Evolutionary conservation across 2,113 vertebrate species (phyloP).

Genomic region (Glareola pratincola): DNA sequence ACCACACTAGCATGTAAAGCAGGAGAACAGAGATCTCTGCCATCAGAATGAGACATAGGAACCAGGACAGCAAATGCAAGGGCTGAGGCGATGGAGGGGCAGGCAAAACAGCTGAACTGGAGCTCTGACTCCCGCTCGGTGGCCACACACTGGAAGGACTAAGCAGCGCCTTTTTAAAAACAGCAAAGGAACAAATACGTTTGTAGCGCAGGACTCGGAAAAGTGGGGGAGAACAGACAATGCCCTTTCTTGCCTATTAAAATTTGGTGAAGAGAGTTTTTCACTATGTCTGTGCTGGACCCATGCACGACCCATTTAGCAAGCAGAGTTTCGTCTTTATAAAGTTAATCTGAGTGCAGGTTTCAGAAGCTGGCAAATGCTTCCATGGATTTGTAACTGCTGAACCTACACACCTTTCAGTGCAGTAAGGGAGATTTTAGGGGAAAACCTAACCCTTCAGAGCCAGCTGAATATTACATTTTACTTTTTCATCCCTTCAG

Average conservation of each 20-base stretch:
- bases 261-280: not conserved
- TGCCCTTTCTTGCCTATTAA: not conserved
- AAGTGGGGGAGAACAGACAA: not conserved
- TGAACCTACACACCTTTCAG: not conserved
- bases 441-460: not conserved
- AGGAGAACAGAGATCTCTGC: not conserved
- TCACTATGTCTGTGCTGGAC: not conserved
- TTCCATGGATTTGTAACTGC: not conserved
- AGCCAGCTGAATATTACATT: not conserved
- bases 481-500: not conserved
- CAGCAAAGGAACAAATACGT: not conserved
- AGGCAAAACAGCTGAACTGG: not conserved
- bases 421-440: not conserved
- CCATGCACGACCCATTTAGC: not conserved
- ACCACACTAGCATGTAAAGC: conserved; percentile 28
- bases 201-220: not conserved
- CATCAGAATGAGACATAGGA: not conserved
- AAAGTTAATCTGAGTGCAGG: not conserved
- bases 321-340: not conserved
- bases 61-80: not conserved
- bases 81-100: not conserved
- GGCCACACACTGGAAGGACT: not conserved
- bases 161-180: not conserved
- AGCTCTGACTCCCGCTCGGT: not conserved
- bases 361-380: not conserved